Conservation (phyloP, 2,888 invertebrate species). For the Dryomyza anilis region DNA sequence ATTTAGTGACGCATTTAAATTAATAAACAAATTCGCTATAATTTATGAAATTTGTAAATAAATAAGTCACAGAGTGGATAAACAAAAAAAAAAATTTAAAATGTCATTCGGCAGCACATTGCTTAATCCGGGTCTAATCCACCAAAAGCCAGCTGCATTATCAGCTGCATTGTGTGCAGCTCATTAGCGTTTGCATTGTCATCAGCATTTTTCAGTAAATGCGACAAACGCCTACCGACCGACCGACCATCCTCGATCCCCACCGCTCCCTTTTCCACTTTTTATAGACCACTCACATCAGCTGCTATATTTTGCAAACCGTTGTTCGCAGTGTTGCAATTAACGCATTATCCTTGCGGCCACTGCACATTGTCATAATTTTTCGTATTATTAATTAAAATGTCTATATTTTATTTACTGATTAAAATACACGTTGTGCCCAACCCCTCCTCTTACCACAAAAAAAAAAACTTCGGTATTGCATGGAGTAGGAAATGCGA, state of each 20-base stretch:
- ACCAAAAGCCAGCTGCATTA: slow-evolving; percentile 38
- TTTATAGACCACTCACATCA: too few species aligned
- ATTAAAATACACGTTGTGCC: slow-evolving; percentile 4
- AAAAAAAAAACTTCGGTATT: too few species aligned
- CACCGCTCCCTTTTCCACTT: not conserved
- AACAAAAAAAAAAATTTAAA: slow-evolving; percentile 4
- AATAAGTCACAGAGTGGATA: not conserved
- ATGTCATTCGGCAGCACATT: not conserved
- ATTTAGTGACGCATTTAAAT: slow-evolving; percentile 18
- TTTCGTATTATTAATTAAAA: slow-evolving; percentile 1
- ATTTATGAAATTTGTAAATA: slow-evolving; percentile 11
- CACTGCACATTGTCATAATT: not conserved
- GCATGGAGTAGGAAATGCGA: too few species aligned
- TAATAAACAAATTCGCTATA: slow-evolving; percentile 19
- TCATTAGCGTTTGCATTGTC: slow-evolving; percentile 43
- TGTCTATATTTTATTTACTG: slow-evolving; percentile 16
- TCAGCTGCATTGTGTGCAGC: slow-evolving; percentile 47
- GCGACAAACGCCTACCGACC: not conserved
- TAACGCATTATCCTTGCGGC: not conserved
- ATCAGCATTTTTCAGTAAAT: slow-evolving; percentile 20
- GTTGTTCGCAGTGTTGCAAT: not conserved
- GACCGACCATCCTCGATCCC: not conserved
- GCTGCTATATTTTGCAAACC: not conserved
- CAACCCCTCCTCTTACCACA: too few species aligned
- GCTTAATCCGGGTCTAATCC: slow-evolving; percentile 37